These are phyloP conservation scores for Tetramorium bicarinatum DNA, from an alignment of 2,888 invertebrate genomes.

Conservation along the genomic window DNA sequence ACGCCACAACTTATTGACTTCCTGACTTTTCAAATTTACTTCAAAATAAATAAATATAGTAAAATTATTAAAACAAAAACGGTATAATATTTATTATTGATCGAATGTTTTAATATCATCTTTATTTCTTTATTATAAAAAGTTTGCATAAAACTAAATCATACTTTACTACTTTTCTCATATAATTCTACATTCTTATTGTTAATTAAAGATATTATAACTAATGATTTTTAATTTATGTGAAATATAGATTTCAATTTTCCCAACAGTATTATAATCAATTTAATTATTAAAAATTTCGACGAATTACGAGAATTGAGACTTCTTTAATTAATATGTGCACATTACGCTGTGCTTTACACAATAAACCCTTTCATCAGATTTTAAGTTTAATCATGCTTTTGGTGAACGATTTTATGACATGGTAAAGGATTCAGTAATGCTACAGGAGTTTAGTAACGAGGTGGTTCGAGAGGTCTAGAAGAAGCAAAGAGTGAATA, in stretches of 20 bases:
- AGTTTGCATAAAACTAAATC: background rate
- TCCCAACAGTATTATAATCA: background rate
- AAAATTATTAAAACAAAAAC: background rate
- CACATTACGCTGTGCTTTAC: background rate
- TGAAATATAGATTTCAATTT: background rate
- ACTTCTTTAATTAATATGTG: background rate
- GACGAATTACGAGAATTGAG: background rate
- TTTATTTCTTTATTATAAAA: background rate
- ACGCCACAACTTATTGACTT: conserved; percentile 17
- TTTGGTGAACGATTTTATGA: conserved; percentile 6
- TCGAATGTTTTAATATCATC: background rate
- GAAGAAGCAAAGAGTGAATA: conserved; percentile 14
- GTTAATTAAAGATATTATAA: background rate
- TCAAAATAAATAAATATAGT: background rate
- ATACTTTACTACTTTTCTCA: background rate
- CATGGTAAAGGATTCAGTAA: background rate
- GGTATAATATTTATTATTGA: background rate
- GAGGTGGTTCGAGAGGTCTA: conserved; percentile 11
- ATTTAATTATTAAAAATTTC: conserved; percentile 3
- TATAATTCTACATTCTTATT: background rate
- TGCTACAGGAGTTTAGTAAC: background rate
- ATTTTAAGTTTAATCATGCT: background rate
- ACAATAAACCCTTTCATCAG: background rate
- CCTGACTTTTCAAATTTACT: background rate
- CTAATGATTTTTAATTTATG: background rate